Base-by-base conservation (phyloP, 2,113 vertebrate species). In the Pholis gunnellus region DNA sequence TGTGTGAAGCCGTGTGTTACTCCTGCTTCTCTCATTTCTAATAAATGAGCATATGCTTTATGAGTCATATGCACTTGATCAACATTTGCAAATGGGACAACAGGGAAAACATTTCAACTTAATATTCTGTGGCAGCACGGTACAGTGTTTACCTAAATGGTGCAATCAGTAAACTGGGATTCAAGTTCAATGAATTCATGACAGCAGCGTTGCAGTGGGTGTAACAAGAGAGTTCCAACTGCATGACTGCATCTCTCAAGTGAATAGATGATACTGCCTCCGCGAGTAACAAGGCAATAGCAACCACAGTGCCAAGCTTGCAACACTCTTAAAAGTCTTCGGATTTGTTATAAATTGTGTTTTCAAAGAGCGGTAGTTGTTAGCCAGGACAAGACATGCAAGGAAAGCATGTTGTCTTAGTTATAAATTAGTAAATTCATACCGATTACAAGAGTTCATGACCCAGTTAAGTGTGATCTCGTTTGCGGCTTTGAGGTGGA, bases 401-500 rank as follows among this genome's bases (percentile, higher is more conserved):
- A 44, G n/a, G 40, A 78, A 74, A 68, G 27, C 40, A 56, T 76
- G 82, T 79, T 78, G 72, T 75, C 64, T 44, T 65, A 67, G 42
- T 78, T 72, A 79, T 81, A 82, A 88, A 82, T 88, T 84, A 75
- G 50, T 44, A 78, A 79, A 86, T 85, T 72, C 78, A 77, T 71
- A 70, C 60, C 27, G 57, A 90, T 90, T 88, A 90, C 79, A 78
- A 5, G 6, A 86, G 88, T 85, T 89, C 85, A 77, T 78, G 89
- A 90, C 88, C 83, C 57, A 83, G 68, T 92, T 89, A 78, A 79
- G 82, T 79, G 61, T 70, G 75, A 89, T 90, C 72, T 89, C 52
- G 25, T 78, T 72, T 64, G 59, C 14, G 1, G 29, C 81, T 89
- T 82, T 82, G 85, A 89, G 83, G 79, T 87, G 82, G 68, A 89